Base-by-base conservation (phyloP, 2,888 invertebrate genomes). In the Sarcophaga caerulescens region DNA sequence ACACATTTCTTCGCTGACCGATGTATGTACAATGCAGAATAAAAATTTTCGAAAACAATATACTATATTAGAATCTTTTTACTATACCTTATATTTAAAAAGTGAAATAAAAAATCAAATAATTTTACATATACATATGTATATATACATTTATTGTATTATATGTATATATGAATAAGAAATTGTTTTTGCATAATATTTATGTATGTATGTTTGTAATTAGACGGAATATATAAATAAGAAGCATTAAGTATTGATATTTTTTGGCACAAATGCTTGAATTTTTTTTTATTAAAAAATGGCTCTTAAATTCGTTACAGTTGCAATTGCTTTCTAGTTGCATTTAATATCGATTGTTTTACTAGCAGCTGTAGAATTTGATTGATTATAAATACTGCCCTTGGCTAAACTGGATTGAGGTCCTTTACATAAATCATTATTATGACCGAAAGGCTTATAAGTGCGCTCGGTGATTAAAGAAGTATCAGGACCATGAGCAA, bases 371-470 rank as follows among this genome's bases (percentile, higher is more conserved):
- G 89, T 88, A 69, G 88, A 81, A 79, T 94, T 95, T 71, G 96
- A 93, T 90, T 96, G 96, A 66, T 95, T 95, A 92, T 97, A 97
- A 84, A 97, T 95, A 89, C 97, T 97, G 45, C 97, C 97, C 91
- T 97, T 96, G 63, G 96, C 96, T 76, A 97, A 92, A 19, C 95
- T 96, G 69, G 94, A 92, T 60, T 95, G 93, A n/a, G 97, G 95
- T 0, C 97, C 97, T 91, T 96, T 96, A 52, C 96, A 94, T 1
- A 96, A 92, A 21, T 95, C 95, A 0, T 94, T 91, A 91, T 96
- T 95, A 0, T 96, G 94, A 0, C 97, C 97, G 82, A 94, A 94
- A 1, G 96, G 94, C 65, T 94, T 93, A 75, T 94, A 93, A 57
- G 75, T 66, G 17, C 94, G 94, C 1, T 94, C 94, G 2, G 90